These are phyloP conservation scores for Tinea semifulvella DNA, from an alignment of 2,888 invertebrate species.

Conservation along the genomic window DNA sequence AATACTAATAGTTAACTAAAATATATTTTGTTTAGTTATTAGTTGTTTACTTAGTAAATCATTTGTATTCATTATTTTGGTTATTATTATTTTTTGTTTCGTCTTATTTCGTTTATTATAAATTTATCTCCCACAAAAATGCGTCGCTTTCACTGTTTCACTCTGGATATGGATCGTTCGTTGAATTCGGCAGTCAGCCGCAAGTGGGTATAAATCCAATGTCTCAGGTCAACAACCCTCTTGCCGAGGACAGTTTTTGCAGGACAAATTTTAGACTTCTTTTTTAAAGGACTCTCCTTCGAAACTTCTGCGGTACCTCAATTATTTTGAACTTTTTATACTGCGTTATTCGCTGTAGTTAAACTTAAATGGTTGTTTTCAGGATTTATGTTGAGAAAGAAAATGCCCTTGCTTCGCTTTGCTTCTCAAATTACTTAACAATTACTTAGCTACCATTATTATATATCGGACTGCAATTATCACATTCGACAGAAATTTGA, in stretches of 20 bases:
- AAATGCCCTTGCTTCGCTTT: slow-evolving; percentile 6
- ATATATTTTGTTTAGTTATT: too few relatives aligned
- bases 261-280: slow-evolving; percentile 46
- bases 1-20: too few relatives aligned
- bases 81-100: not conserved
- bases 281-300: slow-evolving; percentile 30
- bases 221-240: slow-evolving; percentile 40
- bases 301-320: slow-evolving; percentile 31
- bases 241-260: slow-evolving; percentile 54
- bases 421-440: slow-evolving; percentile 6
- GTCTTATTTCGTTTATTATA: not conserved
- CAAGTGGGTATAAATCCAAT: slow-evolving; percentile 14
- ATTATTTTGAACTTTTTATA: slow-evolving; percentile 60
- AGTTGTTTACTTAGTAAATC: too few relatives aligned
- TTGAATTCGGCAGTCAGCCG: slow-evolving; percentile 14
- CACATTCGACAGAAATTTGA: slow-evolving; percentile 3
- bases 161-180: slow-evolving; percentile 11
- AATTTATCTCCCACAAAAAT: slow-evolving; percentile 8
- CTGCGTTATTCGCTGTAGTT: slow-evolving; percentile 32
- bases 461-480: not conserved
- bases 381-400: slow-evolving; percentile 17
- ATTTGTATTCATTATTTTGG: too few relatives aligned
- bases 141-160: slow-evolving; percentile 6
- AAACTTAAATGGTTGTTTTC: slow-evolving; percentile 31
- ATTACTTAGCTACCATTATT: too few relatives aligned